A percentile compares a stretch with the other conserved stretches of the same genome.
Conservation (phyloP, 2,888 invertebrate genomes). For the Pseudococcus jackbeardsleyi region DNA sequence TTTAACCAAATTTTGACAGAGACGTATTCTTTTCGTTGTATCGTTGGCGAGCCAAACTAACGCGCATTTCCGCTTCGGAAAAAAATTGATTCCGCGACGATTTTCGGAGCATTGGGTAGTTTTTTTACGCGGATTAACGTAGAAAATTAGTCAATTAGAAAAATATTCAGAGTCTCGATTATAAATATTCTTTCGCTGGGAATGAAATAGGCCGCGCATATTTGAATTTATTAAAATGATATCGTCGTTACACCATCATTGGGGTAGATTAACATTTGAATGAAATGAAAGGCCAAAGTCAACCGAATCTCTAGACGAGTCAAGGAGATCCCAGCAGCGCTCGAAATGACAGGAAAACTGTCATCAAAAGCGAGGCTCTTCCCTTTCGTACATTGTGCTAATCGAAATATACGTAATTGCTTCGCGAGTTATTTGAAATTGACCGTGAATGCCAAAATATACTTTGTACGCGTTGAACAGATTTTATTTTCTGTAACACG, state of each 20-base stretch:
- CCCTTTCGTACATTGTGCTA: no score
- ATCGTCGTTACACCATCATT: not conserved
- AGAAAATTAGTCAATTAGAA: conserved; percentile 21
- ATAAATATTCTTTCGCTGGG: not conserved
- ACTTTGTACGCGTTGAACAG: not conserved
- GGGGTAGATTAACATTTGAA: not conserved
- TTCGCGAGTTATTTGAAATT: not conserved
- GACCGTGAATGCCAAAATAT: not conserved
- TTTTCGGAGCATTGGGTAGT: not conserved
- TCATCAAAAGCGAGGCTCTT: not conserved
- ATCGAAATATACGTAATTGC: not conserved
- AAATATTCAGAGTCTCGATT: not conserved
- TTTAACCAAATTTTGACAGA: not conserved
- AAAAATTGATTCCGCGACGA: not conserved
- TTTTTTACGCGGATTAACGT: not conserved
- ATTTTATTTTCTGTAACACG: not conserved
- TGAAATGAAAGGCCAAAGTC: not conserved
- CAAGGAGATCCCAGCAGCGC: not conserved
- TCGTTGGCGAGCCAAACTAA: not conserved
- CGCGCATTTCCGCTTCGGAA: not conserved
- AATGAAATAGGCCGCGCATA: not conserved
- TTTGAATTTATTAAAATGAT: not conserved
- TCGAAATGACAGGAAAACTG: not conserved
- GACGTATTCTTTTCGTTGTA: conserved; percentile 13
- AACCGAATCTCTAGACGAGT: not conserved